A percentile compares a stretch with the other conserved stretches of the same genome.
These are phyloP conservation scores for Byasa hedistus DNA, from an alignment of 2,888 invertebrate species.

Conservation along the genomic window DNA sequence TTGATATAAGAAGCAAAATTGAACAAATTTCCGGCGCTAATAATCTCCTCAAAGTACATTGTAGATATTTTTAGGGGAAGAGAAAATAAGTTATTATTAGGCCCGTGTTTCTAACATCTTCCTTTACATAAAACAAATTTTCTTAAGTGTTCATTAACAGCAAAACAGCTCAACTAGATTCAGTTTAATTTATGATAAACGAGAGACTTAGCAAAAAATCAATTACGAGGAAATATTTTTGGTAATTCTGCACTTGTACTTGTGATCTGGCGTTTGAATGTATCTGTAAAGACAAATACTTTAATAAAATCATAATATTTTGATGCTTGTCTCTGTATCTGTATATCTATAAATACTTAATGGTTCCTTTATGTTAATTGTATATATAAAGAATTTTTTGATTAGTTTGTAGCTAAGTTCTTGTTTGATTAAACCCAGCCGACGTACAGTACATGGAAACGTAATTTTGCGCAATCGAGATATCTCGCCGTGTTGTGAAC, in stretches of 20 bases:
- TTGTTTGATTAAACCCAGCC: not conserved
- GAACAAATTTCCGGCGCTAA: not conserved
- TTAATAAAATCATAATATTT: no score
- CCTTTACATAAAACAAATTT: not conserved
- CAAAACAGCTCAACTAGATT: no score
- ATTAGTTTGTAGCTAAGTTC: not conserved
- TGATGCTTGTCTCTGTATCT: no score
- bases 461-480: constrained; percentile 29
- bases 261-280: no score
- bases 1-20: not conserved
- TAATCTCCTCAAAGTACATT: not conserved
- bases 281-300: no score
- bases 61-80: not conserved
- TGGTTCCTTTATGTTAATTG: no score
- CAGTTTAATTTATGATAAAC: no score
- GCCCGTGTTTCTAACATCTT: not conserved
- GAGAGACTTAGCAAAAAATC: no score
- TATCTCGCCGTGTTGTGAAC: constrained; percentile 39
- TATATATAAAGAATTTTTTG: not conserved
- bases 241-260: no score
- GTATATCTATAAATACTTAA: no score
- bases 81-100: not conserved
- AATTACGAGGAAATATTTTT: no score
- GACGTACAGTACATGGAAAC: not conserved
- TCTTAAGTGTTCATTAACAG: not conserved